Conservation (phyloP, 2,797 vertebrate genomes). For the Hippocampus kuda region DNA sequence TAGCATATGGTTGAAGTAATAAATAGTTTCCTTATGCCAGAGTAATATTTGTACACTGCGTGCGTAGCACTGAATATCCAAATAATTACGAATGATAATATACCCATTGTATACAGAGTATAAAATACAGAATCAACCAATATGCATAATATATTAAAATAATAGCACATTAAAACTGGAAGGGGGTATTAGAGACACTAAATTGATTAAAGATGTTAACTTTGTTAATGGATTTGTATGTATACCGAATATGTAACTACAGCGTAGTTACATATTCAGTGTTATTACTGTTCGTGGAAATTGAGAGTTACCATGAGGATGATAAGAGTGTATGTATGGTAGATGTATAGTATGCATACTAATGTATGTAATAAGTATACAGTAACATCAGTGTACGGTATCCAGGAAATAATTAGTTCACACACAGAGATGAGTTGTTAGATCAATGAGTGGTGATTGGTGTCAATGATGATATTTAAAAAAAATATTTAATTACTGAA, state of each 20-base stretch:
- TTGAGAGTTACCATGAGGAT: not conserved
- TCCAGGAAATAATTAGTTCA: not conserved
- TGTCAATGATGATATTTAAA: not conserved
- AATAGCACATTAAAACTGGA: not conserved
- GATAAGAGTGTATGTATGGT: not conserved
- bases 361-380: not conserved
- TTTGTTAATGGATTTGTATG: not conserved
- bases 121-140: not conserved
- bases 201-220: not conserved
- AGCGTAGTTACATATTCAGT: not conserved
- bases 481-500: not conserved
- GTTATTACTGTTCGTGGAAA: not conserved
- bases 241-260: too few species aligned
- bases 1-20: too few species aligned
- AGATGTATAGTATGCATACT: not conserved
- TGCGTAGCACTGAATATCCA: too few species aligned
- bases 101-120: not conserved
- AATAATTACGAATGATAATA: not conserved
- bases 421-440: not conserved
- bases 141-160: not conserved
- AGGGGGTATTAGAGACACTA: not conserved
- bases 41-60: too few species aligned
- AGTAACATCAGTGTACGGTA: not conserved
- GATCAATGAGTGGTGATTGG: not conserved
- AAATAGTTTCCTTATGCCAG: too few species aligned